These are phyloP conservation scores for Hyles euphorbiae DNA, from an alignment of 1,140 invertebrate genomes.

Conservation along the genomic window DNA sequence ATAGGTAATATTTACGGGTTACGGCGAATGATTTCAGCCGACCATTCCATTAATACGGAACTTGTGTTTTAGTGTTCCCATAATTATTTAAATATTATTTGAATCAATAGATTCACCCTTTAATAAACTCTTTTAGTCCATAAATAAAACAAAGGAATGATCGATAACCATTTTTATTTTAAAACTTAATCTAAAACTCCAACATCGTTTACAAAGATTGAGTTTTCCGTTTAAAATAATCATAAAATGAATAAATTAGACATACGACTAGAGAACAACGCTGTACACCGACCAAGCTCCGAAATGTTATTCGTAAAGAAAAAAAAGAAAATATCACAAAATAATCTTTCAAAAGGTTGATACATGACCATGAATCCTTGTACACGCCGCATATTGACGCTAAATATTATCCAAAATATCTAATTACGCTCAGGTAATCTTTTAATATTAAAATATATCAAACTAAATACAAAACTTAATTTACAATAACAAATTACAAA, in stretches of 20 bases:
- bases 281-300: conserved; percentile 44
- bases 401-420: conserved; percentile 1
- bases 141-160: too few relatives aligned
- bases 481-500: too few relatives aligned
- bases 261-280: conserved; percentile 64
- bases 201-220: conserved; percentile 49
- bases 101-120: too few relatives aligned
- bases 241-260: conserved; percentile 19
- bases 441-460: not conserved
- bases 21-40: too few relatives aligned
- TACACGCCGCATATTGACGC: too few relatives aligned
- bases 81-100: too few relatives aligned
- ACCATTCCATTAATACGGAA: too few relatives aligned
- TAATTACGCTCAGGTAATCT: not conserved
- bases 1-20: too few relatives aligned
- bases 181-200: conserved; percentile 65
- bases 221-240: conserved; percentile 23
- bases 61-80: too few relatives aligned
- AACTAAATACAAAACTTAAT: not conserved
- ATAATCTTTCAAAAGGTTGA: not conserved
- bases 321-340: conserved; percentile 46
- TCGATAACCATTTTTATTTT: conserved; percentile 67
- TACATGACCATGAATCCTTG: not conserved
- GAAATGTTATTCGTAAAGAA: conserved; percentile 30
- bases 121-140: too few relatives aligned